Evolutionary conservation across 2,888 invertebrate species (phyloP), one percentile per base, ranked within the genome.

Genomic region (Spisula solida): DNA sequence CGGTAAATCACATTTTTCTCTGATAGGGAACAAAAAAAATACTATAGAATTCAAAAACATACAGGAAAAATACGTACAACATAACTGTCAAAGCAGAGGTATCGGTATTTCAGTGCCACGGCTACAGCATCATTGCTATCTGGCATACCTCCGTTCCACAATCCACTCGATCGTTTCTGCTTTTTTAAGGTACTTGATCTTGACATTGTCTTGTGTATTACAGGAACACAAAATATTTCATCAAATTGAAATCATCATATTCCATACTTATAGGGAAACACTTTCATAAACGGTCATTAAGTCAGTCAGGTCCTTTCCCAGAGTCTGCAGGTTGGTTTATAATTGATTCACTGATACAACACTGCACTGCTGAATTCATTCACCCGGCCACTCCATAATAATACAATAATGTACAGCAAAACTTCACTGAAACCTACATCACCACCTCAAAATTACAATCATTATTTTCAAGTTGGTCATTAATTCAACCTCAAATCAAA

Each of bases 131-230:
- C 83, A 18, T 70, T 48, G 75, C 83, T 75, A 20, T 83, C 83
- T 10, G 83, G 70, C 48, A 83, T 75, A 0, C 83, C 75, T 16
- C 75, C 83, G 16, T 70, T 83, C 83, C 83, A 83, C 20, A 83
- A 20, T 29, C 83, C 83, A 75, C 83, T 83, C 14, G 83, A 83
- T 75, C 83, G 83, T 31, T 83, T 83, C 31, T 75, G 83, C 31
- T 75, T 83, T 70, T 51, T 83, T 31, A 83, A 75, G 5, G 83
- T 83, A 48, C 66, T 75, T 70, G 48, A 75, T 66, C n/a, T 4
- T 18, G 83, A 83, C 83, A 83, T 83, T 5, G 20, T 31, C 70
- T 31, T 29, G 25, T 0, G 10, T 31, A 31, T 75, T 31, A 75
- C 34, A 75, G 5, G 34, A 25, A 66, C 25, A 66, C 60, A 25